phyloP scores from a whole-genome alignment of 2,797 vertebrate genomes.

The Australoheros facetus region DNA sequence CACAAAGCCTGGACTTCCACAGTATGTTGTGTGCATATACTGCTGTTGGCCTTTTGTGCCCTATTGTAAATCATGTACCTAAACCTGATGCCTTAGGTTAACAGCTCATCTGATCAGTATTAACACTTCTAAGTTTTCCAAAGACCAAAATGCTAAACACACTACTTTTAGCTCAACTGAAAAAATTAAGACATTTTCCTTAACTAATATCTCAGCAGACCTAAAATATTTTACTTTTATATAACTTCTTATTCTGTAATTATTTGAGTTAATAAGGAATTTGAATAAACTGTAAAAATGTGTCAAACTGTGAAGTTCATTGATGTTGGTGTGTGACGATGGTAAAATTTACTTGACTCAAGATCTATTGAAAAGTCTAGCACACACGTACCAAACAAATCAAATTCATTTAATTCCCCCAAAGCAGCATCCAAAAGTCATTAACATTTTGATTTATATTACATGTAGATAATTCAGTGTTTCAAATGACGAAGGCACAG shows the following conservation, averaged over 20 bases:
- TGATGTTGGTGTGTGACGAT: constrained; percentile 27
- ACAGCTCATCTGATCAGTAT: constrained; percentile 57
- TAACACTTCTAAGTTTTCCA: constrained; percentile 47
- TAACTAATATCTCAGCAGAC: constrained; percentile 47
- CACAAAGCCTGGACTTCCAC: constrained; percentile 30
- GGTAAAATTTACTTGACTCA: neutral
- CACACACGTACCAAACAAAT: neutral
- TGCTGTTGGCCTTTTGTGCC: constrained; percentile 51
- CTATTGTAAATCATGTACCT: constrained; percentile 54
- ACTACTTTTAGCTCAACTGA: constrained; percentile 45
- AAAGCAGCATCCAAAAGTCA: constrained; percentile 39
- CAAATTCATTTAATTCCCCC: constrained; percentile 41
- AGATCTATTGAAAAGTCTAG: neutral
- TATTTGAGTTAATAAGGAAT: constrained; percentile 65
- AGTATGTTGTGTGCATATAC: constrained; percentile 46
- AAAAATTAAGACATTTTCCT: constrained; percentile 34
- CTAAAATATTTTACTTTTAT: constrained; percentile 71
- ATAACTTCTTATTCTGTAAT: constrained; percentile 72
- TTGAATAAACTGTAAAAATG: constrained; percentile 70
- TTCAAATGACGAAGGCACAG: constrained; percentile 51
- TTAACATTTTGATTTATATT: constrained; percentile 43
- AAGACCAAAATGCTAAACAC: constrained; percentile 51
- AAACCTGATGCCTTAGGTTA: constrained; percentile 70
- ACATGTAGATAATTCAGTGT: constrained; percentile 24
- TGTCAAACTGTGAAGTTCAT: constrained; percentile 46